phyloP scores from a whole-genome alignment of 2,888 invertebrate species.

The Diachrysia chrysitis region DNA sequence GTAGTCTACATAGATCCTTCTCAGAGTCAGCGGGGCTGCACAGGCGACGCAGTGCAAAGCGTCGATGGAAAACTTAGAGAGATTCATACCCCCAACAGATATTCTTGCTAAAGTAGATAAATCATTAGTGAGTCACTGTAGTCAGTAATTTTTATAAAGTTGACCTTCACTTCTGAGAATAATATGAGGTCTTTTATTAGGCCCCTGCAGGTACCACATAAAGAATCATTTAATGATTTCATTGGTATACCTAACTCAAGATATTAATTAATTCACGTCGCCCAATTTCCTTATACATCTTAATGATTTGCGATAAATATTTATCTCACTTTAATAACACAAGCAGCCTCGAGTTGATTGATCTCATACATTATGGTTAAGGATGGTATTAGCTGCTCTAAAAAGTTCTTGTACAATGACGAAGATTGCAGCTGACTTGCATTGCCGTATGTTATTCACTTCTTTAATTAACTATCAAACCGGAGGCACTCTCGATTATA shows the following conservation, averaged over 20 bases:
- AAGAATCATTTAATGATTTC: constrained; percentile 46
- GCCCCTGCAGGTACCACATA: constrained; percentile 35
- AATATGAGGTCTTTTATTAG: constrained; percentile 26
- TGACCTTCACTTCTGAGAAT: constrained; percentile 41
- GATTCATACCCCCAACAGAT: constrained; percentile 39
- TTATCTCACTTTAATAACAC: constrained; percentile 33
- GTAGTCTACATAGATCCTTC: constrained; percentile 66
- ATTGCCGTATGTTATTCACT: constrained; percentile 84
- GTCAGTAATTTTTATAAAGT: constrained; percentile 16
- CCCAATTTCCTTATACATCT: constrained; percentile 47
- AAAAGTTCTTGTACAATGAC: constrained; percentile 63
- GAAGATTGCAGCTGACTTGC: constrained; percentile 86
- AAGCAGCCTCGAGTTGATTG: constrained; percentile 32
- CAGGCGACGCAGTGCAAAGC: constrained; percentile 65
- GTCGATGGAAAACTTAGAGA: constrained; percentile 56
- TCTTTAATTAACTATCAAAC: constrained; percentile 88
- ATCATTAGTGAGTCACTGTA: constrained; percentile 10
- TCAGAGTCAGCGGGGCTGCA: constrained; percentile 60
- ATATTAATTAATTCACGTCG: constrained; percentile 49
- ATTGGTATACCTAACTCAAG: constrained; percentile 35
- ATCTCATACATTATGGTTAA: constrained; percentile 10
- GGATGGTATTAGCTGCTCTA: constrained; percentile 67
- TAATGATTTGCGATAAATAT: constrained; percentile 48
- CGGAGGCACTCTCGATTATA: constrained; percentile 86
- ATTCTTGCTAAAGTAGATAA: constrained; percentile 2